phyloP scores from a whole-genome alignment of 2,113 vertebrate genomes.

The Varanus komodoensis region DNA sequence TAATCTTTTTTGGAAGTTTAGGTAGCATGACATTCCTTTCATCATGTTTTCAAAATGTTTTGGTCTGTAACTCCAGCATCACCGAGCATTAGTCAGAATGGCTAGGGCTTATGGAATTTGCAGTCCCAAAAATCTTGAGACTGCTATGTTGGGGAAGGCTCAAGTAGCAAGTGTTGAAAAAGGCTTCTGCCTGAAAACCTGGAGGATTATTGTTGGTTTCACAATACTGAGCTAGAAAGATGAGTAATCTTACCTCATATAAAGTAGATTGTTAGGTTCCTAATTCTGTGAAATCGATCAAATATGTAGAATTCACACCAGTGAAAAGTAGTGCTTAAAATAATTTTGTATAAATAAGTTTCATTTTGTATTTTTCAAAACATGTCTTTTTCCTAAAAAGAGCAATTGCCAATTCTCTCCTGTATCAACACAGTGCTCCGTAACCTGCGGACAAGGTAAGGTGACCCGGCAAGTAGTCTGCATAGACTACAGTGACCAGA shows the following conservation, averaged over 20 bases:
- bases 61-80: background rate
- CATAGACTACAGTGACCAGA: conserved; percentile 90
- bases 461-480: conserved; percentile 91
- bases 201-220: background rate
- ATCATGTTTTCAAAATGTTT: background rate
- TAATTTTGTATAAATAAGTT: background rate
- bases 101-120: background rate
- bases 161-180: background rate
- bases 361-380: background rate
- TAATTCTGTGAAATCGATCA: background rate
- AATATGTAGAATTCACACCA: background rate
- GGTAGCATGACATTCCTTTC: background rate
- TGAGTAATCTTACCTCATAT: no score
- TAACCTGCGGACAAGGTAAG: conserved; percentile 95
- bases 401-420: conserved; percentile 59
- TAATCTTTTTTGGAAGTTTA: no score
- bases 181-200: background rate
- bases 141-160: background rate
- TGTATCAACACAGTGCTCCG: conserved; percentile 86
- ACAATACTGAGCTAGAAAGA: background rate
- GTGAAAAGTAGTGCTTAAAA: background rate
- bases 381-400: conserved; percentile 19
- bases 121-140: background rate
- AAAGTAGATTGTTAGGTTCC: background rate
- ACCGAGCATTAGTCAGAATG: background rate